Base-by-base conservation (phyloP, 2,888 invertebrate genomes). In the Ganaspis brasiliensis region DNA sequence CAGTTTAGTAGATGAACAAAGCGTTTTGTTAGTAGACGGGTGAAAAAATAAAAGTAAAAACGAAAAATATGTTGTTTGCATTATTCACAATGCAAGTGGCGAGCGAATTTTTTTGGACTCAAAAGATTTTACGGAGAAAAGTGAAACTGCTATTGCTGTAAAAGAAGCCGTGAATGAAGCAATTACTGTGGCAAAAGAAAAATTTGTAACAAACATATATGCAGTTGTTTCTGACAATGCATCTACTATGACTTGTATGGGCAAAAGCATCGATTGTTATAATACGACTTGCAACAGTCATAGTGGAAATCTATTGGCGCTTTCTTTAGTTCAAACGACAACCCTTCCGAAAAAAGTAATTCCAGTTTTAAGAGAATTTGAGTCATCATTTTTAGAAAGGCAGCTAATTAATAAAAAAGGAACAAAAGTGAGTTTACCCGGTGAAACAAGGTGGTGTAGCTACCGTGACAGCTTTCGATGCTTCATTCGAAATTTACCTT, bases 21-120 rank as follows among this genome's bases (percentile, higher is more conserved):
- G 56, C 12, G 49, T 74, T 12, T 49, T 83, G 49, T 63, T 82
- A 16, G 71, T 79, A 9, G 81, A 81, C 70, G 75, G 78, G 6
- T 80, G 75, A 73, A 78, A 77, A 72, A 80, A 78, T 73, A 67
- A 59, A 16, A 26, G 31, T 5, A 59, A 72, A 19, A 80, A 80
- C 45, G 78, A 55, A 26, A 61, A 78, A 73, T 77, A 72, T 72
- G 63, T 78, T 31, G 78, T 75, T 31, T 57, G 70, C 8, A 72
- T 74, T 2, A 31, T 79, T 21, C 59, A 74, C 26, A 76, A 40
- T 56, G 59, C 24, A 31, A 76, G 31, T 72, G 49, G 55, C 6
- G 16, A 57, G 70, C 73, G 75, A 72, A 45, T 75, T 9, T 84
- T 84, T 73, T 59, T 83, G 14, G 63, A 82, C 26, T 77, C 81